Evolutionary conservation across 2,113 vertebrate genomes (phyloP).

Genomic region (Leucopsar rothschildi): DNA sequence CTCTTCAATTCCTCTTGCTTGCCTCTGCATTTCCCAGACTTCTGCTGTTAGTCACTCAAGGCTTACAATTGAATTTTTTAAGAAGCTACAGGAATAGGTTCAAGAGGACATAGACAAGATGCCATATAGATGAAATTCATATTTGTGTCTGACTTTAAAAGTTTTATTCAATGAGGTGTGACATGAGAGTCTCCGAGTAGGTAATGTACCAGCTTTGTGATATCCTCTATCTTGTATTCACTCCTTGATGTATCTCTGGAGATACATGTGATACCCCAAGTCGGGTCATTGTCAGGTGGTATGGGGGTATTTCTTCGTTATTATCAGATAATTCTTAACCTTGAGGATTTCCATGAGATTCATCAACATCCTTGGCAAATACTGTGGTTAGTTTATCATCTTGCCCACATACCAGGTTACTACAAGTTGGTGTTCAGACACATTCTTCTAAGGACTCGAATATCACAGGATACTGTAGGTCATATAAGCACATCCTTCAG

Average conservation of each 20-base stretch:
- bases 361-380: not conserved
- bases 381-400: not conserved
- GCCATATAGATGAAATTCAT: not conserved
- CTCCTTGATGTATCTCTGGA: not conserved
- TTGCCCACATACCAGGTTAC: not conserved
- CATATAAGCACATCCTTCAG: not conserved
- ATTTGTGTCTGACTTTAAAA: not conserved
- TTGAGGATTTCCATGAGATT: not conserved
- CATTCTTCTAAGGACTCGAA: not conserved
- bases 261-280: not conserved
- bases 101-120: not conserved
- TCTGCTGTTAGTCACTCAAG: not conserved
- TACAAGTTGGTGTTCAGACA: not conserved
- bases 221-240: not conserved
- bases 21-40: not conserved
- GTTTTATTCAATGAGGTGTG: not conserved
- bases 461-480: not conserved
- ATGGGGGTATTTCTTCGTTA: not conserved
- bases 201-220: not conserved
- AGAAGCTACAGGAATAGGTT: not conserved
- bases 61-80: not conserved
- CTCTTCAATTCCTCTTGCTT: not conserved
- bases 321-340: not conserved
- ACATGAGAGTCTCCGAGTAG: not conserved
- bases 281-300: not conserved